Evolutionary conservation across 2,113 vertebrate species (phyloP).

Genomic region (Athene cunicularia): DNA sequence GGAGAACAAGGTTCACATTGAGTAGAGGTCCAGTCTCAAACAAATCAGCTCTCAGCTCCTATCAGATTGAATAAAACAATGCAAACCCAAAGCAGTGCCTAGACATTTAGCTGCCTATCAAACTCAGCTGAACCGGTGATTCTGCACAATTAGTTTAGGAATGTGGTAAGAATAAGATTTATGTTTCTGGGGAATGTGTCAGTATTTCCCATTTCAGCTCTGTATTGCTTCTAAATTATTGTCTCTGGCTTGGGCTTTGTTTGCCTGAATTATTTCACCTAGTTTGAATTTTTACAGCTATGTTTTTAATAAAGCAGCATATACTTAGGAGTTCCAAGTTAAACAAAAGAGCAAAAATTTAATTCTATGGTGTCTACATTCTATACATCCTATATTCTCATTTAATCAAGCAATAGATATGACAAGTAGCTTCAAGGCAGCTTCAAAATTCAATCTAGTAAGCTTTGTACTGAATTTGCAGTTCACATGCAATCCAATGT

Average conservation of each 20-base stretch:
- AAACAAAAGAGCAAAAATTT: background rate
- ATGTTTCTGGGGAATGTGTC: background rate
- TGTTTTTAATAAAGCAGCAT: background rate
- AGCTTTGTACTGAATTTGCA: background rate
- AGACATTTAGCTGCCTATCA: background rate
- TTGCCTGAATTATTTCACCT: background rate
- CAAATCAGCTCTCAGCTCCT: background rate
- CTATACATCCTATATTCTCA: background rate
- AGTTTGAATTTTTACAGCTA: background rate
- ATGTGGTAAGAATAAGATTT: background rate
- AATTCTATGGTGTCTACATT: background rate
- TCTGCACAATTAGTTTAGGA: background rate
- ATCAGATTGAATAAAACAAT: background rate
- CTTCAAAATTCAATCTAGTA: background rate
- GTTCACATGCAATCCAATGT: background rate
- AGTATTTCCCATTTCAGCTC: background rate
- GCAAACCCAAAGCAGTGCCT: background rate
- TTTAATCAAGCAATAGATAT: background rate
- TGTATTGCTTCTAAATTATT: background rate
- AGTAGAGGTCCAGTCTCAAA: background rate
- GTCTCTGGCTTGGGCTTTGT: background rate
- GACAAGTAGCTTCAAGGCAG: background rate
- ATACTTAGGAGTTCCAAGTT: background rate
- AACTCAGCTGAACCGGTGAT: background rate
- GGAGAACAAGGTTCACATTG: background rate